Percentiles rank a stretch among this genome's conserved stretches.
These are phyloP conservation scores for Aselliscus stoliczkanus DNA, from an alignment of 2,797 vertebrate genomes.

Conservation along the genomic window DNA sequence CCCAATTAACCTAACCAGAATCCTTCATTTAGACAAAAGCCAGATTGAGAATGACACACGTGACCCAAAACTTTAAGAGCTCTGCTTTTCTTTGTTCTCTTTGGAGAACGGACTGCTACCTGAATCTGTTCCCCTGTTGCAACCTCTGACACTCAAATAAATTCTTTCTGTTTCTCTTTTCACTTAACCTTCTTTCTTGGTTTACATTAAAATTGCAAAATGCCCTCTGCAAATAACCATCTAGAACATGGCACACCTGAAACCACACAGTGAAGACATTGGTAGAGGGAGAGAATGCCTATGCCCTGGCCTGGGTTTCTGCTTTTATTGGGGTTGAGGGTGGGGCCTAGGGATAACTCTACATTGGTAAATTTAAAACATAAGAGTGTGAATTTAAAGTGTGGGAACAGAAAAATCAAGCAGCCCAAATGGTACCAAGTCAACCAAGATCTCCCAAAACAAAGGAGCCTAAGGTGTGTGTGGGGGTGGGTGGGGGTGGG, in stretches of 20 bases:
- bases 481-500: too few species aligned
- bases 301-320: not conserved
- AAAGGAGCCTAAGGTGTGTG: not conserved
- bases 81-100: not conserved
- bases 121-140: not conserved
- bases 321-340: not conserved
- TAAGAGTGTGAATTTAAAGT: not conserved
- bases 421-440: not conserved
- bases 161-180: not conserved
- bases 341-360: not conserved
- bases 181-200: not conserved
- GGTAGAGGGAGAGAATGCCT: not conserved
- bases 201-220: not conserved
- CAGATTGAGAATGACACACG: not conserved
- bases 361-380: not conserved
- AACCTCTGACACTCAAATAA: not conserved
- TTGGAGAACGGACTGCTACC: not conserved
- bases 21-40: not conserved
- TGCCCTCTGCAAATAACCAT: not conserved
- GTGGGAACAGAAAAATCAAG: not conserved
- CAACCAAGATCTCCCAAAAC: not conserved
- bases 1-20: not conserved
- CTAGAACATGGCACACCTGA: not conserved
- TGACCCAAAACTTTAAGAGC: not conserved
- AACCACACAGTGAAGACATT: not conserved